Percentiles rank a stretch among this genome's conserved stretches.
These are phyloP conservation scores for Platynereis dumerilii DNA, from an alignment of 2,888 invertebrate species.

Conservation along the genomic window DNA sequence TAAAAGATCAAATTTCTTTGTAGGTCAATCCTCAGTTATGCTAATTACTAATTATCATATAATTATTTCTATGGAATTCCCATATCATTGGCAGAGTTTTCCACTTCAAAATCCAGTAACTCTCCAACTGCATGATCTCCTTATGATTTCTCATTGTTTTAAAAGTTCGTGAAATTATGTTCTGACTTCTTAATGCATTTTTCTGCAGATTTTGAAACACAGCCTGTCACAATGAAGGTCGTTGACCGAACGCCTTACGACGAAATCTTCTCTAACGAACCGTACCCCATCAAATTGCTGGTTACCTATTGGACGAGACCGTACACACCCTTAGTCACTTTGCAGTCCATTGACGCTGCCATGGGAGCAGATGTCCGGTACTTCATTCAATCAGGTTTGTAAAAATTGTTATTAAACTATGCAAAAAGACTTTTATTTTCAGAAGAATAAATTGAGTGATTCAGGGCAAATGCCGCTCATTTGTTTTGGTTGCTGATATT, in stretches of 20 bases:
- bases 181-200: too few species aligned
- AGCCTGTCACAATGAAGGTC: slow-evolving; percentile 20
- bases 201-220: background rate
- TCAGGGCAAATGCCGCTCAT: background rate
- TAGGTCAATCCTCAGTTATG: too few species aligned
- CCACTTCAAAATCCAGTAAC: too few species aligned
- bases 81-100: too few species aligned
- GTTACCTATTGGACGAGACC: background rate
- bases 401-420: too few species aligned
- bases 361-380: background rate
- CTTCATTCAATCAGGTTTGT: background rate
- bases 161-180: too few species aligned
- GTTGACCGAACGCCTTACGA: slow-evolving; percentile 19
- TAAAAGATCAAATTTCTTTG: too few species aligned
- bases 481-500: too few species aligned
- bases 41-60: too few species aligned
- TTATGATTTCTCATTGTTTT: too few species aligned
- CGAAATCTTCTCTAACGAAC: background rate
- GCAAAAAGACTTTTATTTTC: background rate
- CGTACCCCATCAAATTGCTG: background rate
- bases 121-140: too few species aligned
- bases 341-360: slow-evolving; percentile 5
- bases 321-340: background rate
- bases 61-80: too few species aligned
- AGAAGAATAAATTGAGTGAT: background rate